Base-by-base conservation (phyloP, 2,113 vertebrate genomes). In the Arizona elegans region DNA sequence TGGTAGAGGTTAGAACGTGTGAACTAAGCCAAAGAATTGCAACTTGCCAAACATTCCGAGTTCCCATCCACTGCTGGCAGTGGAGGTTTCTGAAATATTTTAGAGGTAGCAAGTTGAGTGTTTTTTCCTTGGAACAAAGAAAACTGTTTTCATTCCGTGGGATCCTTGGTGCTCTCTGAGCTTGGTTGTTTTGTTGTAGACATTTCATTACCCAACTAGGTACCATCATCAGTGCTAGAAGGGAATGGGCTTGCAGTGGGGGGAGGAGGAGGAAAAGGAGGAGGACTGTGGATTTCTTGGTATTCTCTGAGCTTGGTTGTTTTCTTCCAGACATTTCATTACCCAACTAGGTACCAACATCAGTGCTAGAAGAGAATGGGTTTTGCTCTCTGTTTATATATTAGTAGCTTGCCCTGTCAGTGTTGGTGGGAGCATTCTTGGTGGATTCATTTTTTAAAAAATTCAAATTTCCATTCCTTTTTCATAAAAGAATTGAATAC, bases 41-140 rank as follows among this genome's bases (percentile, higher is more conserved):
- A 88, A 75, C 6, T 26, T 81, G 75, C 75, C 52, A 86, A 26
- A 11, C 85, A 54, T 87, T 88, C 56, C 92, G 59, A 75, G 70
- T 54, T 91, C 91, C 59, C 86, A 92, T 95, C 93, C 92, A 11
- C 92, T 96, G 94, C 94, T 91, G 95, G 93, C 94, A 90, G 90
- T 93, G 94, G 96, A 91, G 92, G 85, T 55, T 62, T 19, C 8
- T 33, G n/a, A 88, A 88, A n/a, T 0, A 92, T 90, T 87, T 92
- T 87, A 88, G 90, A 13, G 89, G 92, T 56, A n/a, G 38, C 50
- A 91, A 54, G 54, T 55, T 33, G 53, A 38, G 8, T 33, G 33
- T 38, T 58, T 21, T 55, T 89, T 70, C n/a, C 54, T 88, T 88
- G 87, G 33, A 88, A 56, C 87, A 19, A 53, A 23, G 54, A 38